phyloP scores from a whole-genome alignment of 2,888 invertebrate genomes.

The Cancer borealis region DNA sequence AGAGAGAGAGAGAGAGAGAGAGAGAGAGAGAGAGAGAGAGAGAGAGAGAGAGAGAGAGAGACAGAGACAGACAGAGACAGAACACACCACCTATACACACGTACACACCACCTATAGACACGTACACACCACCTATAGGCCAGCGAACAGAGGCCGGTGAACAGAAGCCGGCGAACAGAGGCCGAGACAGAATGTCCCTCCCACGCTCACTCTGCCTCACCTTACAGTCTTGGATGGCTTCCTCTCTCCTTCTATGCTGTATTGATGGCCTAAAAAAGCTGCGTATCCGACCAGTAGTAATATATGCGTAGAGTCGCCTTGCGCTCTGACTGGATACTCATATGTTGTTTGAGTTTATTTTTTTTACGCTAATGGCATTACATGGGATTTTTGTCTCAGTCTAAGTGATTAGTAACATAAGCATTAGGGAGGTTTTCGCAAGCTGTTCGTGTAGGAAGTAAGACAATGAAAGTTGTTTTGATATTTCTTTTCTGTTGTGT shows the following conservation, averaged over 20 bases:
- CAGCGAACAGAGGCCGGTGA: too few species aligned
- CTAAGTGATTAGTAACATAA: background rate
- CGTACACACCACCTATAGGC: too few species aligned
- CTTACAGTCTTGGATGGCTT: background rate
- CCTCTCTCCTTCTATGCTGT: background rate
- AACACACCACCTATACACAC: background rate
- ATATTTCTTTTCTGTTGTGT: too few species aligned
- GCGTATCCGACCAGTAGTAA: background rate
- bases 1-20: background rate
- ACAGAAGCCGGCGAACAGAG: too few species aligned
- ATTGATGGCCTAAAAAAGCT: background rate
- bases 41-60: constrained; percentile 5
- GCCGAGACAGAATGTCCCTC: background rate
- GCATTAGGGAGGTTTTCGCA: background rate
- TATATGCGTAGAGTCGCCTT: background rate
- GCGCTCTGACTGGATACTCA: too few species aligned
- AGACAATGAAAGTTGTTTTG: background rate
- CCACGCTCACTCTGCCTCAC: background rate
- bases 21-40: background rate
- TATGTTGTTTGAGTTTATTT: too few species aligned
- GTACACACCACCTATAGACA: too few species aligned
- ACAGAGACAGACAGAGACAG: background rate
- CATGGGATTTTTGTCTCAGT: background rate
- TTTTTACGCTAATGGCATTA: too few species aligned
- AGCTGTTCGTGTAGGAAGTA: background rate